These are phyloP conservation scores for Bufo bufo DNA, from an alignment of 2,113 vertebrate genomes.

Conservation along the genomic window DNA sequence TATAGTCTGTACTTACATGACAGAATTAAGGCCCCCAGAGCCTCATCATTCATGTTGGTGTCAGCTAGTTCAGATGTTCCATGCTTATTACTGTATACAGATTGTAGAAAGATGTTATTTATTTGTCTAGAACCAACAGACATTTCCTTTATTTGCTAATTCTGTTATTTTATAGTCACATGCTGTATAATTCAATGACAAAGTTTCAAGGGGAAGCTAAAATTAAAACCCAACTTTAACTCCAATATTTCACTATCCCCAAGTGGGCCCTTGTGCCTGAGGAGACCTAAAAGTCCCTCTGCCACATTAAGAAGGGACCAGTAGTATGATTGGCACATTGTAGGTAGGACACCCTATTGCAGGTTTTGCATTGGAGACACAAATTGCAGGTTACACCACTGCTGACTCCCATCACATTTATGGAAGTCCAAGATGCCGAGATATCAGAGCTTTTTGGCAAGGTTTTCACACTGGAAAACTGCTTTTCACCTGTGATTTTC, in stretches of 20 bases:
- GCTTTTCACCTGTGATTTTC: background rate
- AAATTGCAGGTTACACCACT: background rate
- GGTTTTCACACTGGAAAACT: background rate
- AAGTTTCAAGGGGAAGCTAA: background rate
- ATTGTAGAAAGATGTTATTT: background rate
- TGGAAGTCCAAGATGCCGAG: background rate
- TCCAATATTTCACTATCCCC: background rate
- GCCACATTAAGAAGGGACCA: background rate
- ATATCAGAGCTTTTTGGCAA: background rate
- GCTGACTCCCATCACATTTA: background rate
- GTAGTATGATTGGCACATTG: background rate
- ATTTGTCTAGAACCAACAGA: background rate
- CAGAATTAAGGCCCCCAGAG: background rate
- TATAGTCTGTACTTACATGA: background rate
- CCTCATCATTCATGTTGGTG: background rate
- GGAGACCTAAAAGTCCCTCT: background rate
- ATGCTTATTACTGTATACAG: background rate
- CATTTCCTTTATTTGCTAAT: background rate
- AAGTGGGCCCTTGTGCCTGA: background rate
- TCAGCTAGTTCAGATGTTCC: background rate
- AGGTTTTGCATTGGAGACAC: background rate
- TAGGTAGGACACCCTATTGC: background rate
- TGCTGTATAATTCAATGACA: background rate
- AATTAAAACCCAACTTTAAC: background rate
- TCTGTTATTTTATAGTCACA: background rate